A percentile compares a stretch with the other conserved stretches of the same genome.
These are phyloP conservation scores for Danio albolineatus DNA, from an alignment of 2,797 vertebrate genomes.

Conservation along the genomic window DNA sequence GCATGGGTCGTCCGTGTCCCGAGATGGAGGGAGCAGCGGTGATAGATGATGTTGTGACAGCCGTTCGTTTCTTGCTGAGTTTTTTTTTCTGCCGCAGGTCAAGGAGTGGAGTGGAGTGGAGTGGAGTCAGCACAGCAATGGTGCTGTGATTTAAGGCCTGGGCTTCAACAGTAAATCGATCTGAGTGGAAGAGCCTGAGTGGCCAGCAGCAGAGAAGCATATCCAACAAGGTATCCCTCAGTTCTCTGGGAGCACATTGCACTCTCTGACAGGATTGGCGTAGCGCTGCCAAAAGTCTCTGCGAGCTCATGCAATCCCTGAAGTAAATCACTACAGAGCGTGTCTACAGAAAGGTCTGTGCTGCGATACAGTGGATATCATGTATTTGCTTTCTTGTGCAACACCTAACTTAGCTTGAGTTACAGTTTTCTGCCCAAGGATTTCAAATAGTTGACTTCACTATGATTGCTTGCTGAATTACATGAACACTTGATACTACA, in stretches of 20 bases:
- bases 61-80: slow-evolving; percentile 57
- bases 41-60: slow-evolving; percentile 69
- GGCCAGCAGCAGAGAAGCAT: slow-evolving; percentile 45
- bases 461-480: neutral
- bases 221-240: slow-evolving; percentile 50
- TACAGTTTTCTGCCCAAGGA: neutral
- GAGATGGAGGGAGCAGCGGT: slow-evolving; percentile 43
- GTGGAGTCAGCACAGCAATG: slow-evolving; percentile 62
- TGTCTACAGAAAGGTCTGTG: slow-evolving; percentile 6
- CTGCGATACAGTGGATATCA: neutral
- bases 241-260: slow-evolving; percentile 17
- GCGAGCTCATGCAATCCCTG: slow-evolving; percentile 18
- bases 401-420: neutral
- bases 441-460: neutral
- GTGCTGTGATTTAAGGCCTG: slow-evolving; percentile 66
- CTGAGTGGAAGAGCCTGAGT: slow-evolving; percentile 47
- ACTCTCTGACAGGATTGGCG: slow-evolving; percentile 21
- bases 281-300: slow-evolving; percentile 14
- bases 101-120: slow-evolving; percentile 48
- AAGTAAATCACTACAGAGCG: slow-evolving; percentile 1
- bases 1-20: slow-evolving; percentile 43
- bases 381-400: neutral
- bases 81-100: slow-evolving; percentile 54
- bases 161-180: slow-evolving; percentile 63
- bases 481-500: neutral